A percentile compares a stretch with the other conserved stretches of the same genome.
phyloP scores from a whole-genome alignment of 2,113 vertebrate species.

The Thermophis baileyi region DNA sequence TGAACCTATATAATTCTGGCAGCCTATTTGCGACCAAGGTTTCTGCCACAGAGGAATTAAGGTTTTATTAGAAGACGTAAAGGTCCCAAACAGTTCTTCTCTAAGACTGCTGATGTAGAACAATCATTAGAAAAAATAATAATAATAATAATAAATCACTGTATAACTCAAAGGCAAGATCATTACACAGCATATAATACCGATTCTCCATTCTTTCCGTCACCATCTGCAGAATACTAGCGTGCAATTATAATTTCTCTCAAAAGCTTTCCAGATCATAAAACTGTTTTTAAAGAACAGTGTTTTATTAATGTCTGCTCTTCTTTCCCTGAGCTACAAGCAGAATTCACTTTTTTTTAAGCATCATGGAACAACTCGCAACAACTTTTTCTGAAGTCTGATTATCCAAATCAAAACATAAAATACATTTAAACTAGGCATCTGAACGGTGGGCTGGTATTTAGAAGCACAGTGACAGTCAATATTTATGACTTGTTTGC shows the following conservation, averaged over 20 bases:
- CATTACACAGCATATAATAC: not conserved
- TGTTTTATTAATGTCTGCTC: not conserved
- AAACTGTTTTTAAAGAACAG: not conserved
- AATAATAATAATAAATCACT: not conserved
- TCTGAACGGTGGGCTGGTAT: conserved; percentile 3
- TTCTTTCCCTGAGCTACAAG: not conserved
- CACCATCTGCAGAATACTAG: not conserved
- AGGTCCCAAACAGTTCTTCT: not conserved
- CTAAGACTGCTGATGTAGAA: not conserved
- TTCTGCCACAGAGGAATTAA: not conserved
- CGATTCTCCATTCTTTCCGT: not conserved
- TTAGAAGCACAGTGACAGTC: fast-evolving
- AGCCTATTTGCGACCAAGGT: not conserved
- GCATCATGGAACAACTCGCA: not conserved
- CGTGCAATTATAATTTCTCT: not conserved
- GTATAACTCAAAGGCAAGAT: not conserved
- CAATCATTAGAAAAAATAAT: not conserved
- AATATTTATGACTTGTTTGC: not conserved
- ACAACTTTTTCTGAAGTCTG: not conserved
- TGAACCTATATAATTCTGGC: not conserved
- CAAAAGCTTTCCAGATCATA: not conserved
- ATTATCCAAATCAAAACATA: conserved; percentile 15
- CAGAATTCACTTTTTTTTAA: not conserved
- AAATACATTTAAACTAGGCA: not conserved
- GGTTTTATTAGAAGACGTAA: not conserved